Base-by-base conservation (phyloP, 2,113 vertebrate species). In the Macaca mulatta region DNA sequence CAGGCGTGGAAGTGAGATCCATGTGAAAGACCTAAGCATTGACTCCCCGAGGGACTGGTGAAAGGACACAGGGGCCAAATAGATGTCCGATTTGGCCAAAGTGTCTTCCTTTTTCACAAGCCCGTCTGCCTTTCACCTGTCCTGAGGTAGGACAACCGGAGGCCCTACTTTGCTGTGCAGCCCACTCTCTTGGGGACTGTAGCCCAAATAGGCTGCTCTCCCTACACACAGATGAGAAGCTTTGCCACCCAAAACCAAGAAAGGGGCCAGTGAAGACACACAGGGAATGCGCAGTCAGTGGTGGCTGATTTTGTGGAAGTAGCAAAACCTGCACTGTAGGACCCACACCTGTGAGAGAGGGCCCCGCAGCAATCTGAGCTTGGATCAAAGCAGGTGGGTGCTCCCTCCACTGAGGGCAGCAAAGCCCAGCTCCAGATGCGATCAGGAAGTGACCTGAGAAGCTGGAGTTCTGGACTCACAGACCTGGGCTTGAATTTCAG, bases 51-150 rank as follows among this genome's bases (percentile, higher is more conserved):
- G 45, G 22, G 35, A 25, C 64, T 84, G 52, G 59, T 40, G 64
- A 92, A 72, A 82, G 4, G 7, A 50, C 17, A 50, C 75, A 14
- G 55, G 74, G 48, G 13, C 83, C 96, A 97, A 91, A 67, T 69
- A 97, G 93, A 59, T 81, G 97, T 96, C 96, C 90, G 38, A 18
- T 57, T 90, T 48, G 17, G 77, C 94, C 52, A 89, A 69, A 64
- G n/a, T 85, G 55, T 22, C 81, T 64, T 93, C 81, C 64, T 93
- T 97, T 97, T 90, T 64, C 77, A 61, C 23, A 38, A 93, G 81
- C 72, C 43, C 5, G 13, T 50, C 90, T 92, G 92, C 85, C 92
- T 95, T 88, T 96, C 92, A 96, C 95, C 94, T 97, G 94, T 96
- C 88, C 96, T 95, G 50, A 97, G 97, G 78, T 84, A 69, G 75